Percentiles rank a stretch among this genome's conserved stretches.
phyloP scores from a whole-genome alignment of 1,140 invertebrate genomes.

The Pogonomyrmex californicus region DNA sequence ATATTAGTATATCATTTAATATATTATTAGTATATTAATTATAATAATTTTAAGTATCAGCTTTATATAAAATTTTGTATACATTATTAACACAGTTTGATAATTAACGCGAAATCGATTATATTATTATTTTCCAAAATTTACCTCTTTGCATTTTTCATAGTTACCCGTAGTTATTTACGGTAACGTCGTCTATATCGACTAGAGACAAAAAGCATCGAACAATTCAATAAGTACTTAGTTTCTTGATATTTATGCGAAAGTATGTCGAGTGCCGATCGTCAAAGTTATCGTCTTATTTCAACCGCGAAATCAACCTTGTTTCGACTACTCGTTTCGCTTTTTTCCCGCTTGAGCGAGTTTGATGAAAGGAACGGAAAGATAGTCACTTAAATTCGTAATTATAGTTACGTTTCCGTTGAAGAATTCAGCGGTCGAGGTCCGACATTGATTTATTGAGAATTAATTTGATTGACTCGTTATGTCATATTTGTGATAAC shows the following conservation, averaged over 20 bases:
- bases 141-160: background rate
- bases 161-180: background rate
- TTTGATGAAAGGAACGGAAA: constrained; percentile 20
- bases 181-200: background rate
- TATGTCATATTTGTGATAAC: background rate
- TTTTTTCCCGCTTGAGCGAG: constrained; percentile 19
- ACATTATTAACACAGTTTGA: background rate
- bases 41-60: background rate
- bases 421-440: background rate
- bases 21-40: too few species aligned
- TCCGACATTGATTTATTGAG: background rate
- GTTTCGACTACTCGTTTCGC: background rate
- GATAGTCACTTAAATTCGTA: background rate
- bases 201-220: background rate
- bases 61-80: background rate
- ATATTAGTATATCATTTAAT: too few species aligned
- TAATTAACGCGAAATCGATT: background rate
- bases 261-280: constrained; percentile 43
- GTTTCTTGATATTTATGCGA: constrained; percentile 17
- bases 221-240: constrained; percentile 29
- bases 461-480: constrained; percentile 10
- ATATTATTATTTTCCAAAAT: background rate
- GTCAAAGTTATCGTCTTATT: constrained; percentile 50
- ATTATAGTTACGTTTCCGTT: background rate
- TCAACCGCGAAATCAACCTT: constrained; percentile 23